Evolutionary conservation across 1,140 invertebrate species (phyloP).

Genomic region (Drosophila dunni): DNA sequence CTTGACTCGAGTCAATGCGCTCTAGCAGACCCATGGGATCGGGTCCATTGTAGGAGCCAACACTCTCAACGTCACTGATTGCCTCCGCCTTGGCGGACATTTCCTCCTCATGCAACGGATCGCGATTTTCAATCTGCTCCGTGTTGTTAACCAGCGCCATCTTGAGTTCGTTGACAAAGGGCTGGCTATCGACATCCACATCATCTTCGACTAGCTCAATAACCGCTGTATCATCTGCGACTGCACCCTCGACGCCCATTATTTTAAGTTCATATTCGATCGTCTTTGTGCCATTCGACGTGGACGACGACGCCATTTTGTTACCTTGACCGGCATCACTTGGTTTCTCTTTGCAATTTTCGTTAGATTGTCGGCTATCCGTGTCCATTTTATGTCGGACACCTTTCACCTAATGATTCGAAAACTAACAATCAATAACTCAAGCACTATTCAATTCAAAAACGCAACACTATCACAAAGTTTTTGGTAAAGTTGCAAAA

Average conservation of each 20-base stretch:
- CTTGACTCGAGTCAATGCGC: conserved; percentile 41
- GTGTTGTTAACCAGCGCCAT: neutral
- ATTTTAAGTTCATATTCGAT: conserved; percentile 59
- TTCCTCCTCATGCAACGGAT: conserved; percentile 33
- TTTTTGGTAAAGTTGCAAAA: neutral
- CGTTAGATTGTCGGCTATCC: neutral
- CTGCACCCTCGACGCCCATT: conserved; percentile 65
- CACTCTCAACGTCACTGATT: conserved; percentile 52
- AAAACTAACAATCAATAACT: neutral
- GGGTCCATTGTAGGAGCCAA: conserved; percentile 41
- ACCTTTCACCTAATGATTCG: neutral
- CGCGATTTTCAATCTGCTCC: conserved; percentile 5
- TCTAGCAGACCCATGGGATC: conserved; percentile 68
- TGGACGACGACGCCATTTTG: conserved; percentile 69
- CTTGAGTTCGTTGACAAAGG: conserved; percentile 18
- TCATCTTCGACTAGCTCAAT: conserved; percentile 60
- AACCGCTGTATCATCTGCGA: conserved; percentile 2
- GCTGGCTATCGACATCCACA: conserved; percentile 25
- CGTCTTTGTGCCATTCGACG: conserved; percentile 3
- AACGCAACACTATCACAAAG: neutral
- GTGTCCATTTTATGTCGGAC: neutral
- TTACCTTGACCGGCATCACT: conserved; percentile 23
- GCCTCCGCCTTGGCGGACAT: conserved; percentile 53
- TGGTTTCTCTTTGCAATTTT: neutral
- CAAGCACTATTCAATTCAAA: neutral